A percentile compares a stretch with the other conserved stretches of the same genome.
Evolutionary conservation across 2,797 vertebrate genomes (phyloP).

Genomic region (Pitangus sulphuratus): DNA sequence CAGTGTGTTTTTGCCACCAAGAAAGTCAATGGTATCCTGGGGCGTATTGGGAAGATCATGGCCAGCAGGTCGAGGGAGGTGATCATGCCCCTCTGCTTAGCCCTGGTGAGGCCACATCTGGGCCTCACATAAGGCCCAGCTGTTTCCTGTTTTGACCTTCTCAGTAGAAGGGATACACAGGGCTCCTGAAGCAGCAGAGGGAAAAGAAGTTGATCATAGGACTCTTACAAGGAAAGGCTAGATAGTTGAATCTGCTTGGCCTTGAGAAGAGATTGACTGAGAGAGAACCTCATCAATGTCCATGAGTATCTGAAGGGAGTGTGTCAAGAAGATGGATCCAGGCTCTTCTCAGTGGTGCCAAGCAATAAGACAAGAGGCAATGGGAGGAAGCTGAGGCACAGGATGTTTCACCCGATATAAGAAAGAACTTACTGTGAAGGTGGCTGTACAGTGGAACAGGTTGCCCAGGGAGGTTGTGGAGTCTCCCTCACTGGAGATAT

Average conservation of each 20-base stretch:
- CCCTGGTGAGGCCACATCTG: background rate
- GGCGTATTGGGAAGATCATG: background rate
- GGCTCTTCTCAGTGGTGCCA: background rate
- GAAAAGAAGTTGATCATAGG: background rate
- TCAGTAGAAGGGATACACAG: background rate
- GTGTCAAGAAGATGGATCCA: background rate
- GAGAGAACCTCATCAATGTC: background rate
- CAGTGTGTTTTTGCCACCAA: accelerated
- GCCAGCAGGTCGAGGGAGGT: background rate
- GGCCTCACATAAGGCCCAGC: no score
- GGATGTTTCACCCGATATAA: background rate
- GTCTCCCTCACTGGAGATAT: background rate
- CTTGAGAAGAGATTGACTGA: background rate
- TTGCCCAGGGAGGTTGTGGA: background rate
- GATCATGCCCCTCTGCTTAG: background rate
- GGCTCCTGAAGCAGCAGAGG: background rate
- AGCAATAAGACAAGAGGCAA: background rate
- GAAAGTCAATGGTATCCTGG: background rate
- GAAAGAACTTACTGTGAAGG: no score
- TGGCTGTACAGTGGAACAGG: background rate
- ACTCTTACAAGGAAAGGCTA: background rate
- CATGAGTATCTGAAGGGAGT: background rate
- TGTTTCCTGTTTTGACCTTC: background rate
- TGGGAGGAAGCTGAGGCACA: background rate
- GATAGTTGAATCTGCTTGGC: background rate